Percentiles rank a stretch among this genome's conserved stretches.
Conservation (phyloP, 2,113 vertebrate genomes). For the Proteles cristata region DNA sequence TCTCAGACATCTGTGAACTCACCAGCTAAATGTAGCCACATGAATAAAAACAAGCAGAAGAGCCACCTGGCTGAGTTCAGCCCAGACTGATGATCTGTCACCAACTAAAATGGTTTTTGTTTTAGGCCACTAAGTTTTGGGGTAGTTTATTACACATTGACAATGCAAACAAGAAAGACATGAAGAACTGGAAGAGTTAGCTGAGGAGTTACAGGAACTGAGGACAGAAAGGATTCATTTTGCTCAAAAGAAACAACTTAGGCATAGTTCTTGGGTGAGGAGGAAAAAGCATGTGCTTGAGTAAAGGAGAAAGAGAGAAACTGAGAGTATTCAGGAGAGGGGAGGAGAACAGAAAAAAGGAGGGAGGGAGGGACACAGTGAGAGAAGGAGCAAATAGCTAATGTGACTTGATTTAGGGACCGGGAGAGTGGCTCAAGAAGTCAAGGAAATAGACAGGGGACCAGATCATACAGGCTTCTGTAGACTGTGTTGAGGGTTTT, state of each 20-base stretch:
- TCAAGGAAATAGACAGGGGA: neutral
- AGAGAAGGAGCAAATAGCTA: neutral
- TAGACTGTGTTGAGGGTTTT: neutral
- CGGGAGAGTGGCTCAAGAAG: neutral
- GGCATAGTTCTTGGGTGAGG: neutral
- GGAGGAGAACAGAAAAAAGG: neutral
- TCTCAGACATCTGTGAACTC: neutral
- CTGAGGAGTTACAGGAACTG: neutral
- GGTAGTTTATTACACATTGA: neutral
- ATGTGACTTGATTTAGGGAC: neutral
- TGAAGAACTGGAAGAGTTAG: neutral
- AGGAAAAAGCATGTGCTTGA: neutral
- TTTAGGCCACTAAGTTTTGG: neutral
- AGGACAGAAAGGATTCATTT: neutral
- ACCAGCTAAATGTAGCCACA: neutral
- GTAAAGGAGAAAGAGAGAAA: neutral
- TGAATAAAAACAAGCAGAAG: neutral
- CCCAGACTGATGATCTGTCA: neutral
- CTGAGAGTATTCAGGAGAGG: rapidly evolving
- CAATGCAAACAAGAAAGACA: neutral
- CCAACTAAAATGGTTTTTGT: neutral
- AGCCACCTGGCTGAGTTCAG: neutral
- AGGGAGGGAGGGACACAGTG: too few species aligned
- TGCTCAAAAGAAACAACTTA: neutral
- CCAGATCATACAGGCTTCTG: rapidly evolving